A percentile compares a stretch with the other conserved stretches of the same genome.
Conservation (phyloP, 2,797 vertebrate genomes). For the Phrynocephalus forsythii region DNA sequence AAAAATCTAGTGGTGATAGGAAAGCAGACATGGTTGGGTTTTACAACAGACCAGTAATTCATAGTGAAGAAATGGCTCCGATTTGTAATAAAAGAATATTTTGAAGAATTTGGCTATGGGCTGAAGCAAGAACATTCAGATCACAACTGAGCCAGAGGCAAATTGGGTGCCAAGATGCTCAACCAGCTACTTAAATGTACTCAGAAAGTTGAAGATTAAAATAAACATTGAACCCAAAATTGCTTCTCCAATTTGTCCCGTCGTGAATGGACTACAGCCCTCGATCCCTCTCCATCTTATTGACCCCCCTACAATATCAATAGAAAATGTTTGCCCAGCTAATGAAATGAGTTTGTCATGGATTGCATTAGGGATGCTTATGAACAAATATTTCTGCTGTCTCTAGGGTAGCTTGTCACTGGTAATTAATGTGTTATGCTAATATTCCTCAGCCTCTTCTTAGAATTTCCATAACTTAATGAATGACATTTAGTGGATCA, state of each 20-base stretch:
- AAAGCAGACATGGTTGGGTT: not conserved
- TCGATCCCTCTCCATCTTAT: constrained; percentile 37
- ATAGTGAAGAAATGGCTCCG: not conserved
- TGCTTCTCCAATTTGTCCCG: not conserved
- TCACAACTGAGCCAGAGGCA: not conserved
- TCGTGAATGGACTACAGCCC: not conserved
- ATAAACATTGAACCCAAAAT: not conserved
- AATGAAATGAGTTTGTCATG: constrained; percentile 50
- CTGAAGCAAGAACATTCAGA: too few species aligned
- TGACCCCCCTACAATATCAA: constrained; percentile 47
- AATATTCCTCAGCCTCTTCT: constrained; percentile 30
- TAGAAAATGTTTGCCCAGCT: constrained; percentile 61
- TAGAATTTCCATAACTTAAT: constrained; percentile 46
- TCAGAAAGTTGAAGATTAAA: not conserved
- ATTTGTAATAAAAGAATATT: not conserved
- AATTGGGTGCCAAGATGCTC: not conserved
- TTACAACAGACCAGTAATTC: not conserved
- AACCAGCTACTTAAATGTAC: not conserved
- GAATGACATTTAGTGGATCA: constrained; percentile 63
- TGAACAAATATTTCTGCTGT: constrained; percentile 48
- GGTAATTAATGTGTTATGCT: constrained; percentile 40
- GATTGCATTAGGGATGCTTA: constrained; percentile 47
- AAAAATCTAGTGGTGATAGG: not conserved
- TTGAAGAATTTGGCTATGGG: not conserved
- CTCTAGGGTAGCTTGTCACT: constrained; percentile 46